A percentile compares a stretch with the other conserved stretches of the same genome.
Evolutionary conservation across 2,888 invertebrate genomes (phyloP).

Genomic region (Morpho achilles): DNA sequence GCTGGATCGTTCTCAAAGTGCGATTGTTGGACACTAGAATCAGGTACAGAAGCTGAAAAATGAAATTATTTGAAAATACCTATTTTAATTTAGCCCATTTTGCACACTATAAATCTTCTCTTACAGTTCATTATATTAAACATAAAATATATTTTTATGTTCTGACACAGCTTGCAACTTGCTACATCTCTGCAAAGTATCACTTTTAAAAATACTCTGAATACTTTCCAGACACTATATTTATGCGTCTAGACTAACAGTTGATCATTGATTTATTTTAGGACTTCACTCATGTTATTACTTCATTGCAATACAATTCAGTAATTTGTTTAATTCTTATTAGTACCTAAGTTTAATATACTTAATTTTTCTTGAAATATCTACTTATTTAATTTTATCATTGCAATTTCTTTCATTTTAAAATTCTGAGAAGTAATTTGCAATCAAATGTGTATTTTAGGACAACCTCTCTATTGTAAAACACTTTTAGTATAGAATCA

Average conservation of each 20-base stretch:
- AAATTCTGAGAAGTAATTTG: too few relatives aligned
- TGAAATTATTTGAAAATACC: not conserved
- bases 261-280: too few relatives aligned
- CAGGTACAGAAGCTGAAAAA: constrained; percentile 3
- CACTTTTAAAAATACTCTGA: not conserved
- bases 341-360: too few relatives aligned
- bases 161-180: constrained; percentile 3
- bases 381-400: too few relatives aligned
- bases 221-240: not conserved
- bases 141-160: constrained; percentile 1
- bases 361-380: too few relatives aligned
- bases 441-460: too few relatives aligned
- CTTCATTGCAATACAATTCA: too few relatives aligned
- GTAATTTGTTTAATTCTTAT: too few relatives aligned
- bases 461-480: too few relatives aligned
- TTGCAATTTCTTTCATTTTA: too few relatives aligned
- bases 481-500: too few relatives aligned
- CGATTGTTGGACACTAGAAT: not conserved
- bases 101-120: not conserved
- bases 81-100: not conserved
- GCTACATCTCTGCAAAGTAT: not conserved
- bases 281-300: too few relatives aligned
- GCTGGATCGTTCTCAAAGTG: not conserved
- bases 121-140: not conserved
- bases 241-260: constrained; percentile 16